phyloP scores from a whole-genome alignment of 2,888 invertebrate genomes.

The Chironomus tentans region DNA sequence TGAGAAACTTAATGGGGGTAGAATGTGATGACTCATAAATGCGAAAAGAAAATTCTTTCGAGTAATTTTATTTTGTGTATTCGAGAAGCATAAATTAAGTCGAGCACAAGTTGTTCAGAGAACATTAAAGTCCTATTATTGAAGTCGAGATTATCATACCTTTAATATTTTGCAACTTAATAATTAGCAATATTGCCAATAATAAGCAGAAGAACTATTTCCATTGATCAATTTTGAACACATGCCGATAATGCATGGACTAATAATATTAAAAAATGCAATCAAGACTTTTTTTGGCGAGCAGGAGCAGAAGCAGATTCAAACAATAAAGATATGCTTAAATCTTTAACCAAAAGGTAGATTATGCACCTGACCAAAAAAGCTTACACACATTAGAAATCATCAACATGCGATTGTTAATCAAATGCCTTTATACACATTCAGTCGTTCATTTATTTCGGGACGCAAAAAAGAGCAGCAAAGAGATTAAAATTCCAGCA shows the following conservation, averaged over 20 bases:
- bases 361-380: conserved; percentile 25
- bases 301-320: too few species aligned
- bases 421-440: conserved; percentile 13
- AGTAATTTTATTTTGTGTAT: too few species aligned
- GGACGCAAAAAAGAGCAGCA: conserved; percentile 15
- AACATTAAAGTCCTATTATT: neutral
- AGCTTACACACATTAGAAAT: conserved; percentile 20
- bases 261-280: neutral
- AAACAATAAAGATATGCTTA: neutral
- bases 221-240: conserved; percentile 14
- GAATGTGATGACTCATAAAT: neutral
- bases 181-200: neutral
- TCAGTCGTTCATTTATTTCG: neutral
- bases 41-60: neutral
- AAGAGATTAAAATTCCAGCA: conserved; percentile 27
- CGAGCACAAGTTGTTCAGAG: neutral
- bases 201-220: neutral
- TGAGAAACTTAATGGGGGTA: too few species aligned
- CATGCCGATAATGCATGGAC: conserved; percentile 4
- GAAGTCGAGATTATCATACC: neutral
- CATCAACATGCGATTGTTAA: conserved; percentile 26
- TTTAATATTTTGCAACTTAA: neutral
- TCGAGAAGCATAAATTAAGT: neutral
- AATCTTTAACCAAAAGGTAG: conserved; percentile 11
- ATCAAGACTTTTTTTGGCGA: neutral